phyloP scores from a whole-genome alignment of 2,113 vertebrate genomes.

The Corvus hawaiiensis region DNA sequence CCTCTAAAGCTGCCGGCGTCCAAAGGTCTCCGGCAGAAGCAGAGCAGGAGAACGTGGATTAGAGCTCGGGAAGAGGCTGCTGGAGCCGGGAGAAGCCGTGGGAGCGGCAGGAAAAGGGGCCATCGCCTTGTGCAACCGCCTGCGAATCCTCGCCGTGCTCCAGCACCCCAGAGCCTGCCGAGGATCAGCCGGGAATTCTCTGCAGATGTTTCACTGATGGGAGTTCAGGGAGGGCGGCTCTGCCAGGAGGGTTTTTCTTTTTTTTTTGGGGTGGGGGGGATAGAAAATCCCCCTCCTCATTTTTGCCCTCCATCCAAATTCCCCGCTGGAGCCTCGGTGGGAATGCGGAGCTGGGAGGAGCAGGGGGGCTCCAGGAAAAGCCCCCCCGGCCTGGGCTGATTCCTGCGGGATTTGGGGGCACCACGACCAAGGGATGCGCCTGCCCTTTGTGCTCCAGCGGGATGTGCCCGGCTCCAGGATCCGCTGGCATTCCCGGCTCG shows the following conservation, averaged over 20 bases:
- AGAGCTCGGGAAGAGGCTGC: background rate
- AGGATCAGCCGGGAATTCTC: background rate
- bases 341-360: rapidly evolving
- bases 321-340: background rate
- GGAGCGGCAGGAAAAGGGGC: background rate
- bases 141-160: background rate
- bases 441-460: background rate
- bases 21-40: background rate
- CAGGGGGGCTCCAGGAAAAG: background rate
- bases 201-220: background rate
- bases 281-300: background rate
- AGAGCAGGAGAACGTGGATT: background rate
- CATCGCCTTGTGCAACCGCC: background rate
- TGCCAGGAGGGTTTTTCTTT: rapidly evolving
- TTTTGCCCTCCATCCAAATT: background rate
- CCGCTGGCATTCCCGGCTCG: background rate
- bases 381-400: background rate
- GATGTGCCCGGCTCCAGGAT: rapidly evolving
- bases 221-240: background rate
- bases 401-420: background rate
- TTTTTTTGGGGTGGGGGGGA: no score
- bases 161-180: background rate
- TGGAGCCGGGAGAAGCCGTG: background rate
- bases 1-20: background rate
- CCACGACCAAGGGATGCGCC: background rate